Evolutionary conservation across 2,888 invertebrate species (phyloP).

Genomic region (Tenthredo scrophulariae): DNA sequence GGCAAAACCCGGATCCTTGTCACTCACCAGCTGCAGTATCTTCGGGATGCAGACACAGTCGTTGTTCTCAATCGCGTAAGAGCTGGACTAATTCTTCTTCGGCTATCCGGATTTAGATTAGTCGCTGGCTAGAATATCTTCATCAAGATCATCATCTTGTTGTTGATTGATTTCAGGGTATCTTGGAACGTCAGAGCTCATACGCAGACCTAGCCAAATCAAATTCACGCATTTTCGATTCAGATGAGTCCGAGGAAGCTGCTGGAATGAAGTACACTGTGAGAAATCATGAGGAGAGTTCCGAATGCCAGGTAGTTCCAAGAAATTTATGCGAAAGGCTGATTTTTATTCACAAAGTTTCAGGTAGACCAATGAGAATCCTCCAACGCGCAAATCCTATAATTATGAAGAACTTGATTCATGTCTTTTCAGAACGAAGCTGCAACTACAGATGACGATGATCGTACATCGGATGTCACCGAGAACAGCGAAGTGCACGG

Average conservation of each 20-base stretch:
- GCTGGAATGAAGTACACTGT: conserved; percentile 13
- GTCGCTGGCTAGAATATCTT: neutral
- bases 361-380: no score
- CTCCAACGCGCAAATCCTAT: no score
- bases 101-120: no score
- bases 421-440: no score
- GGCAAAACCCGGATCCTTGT: conserved; percentile 87
- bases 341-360: no score
- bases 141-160: no score
- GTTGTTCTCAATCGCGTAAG: conserved; percentile 73
- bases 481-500: no score
- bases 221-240: conserved; percentile 67
- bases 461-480: no score
- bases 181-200: conserved; percentile 71
- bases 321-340: no score
- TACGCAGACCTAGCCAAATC: conserved; percentile 70
- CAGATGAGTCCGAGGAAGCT: conserved; percentile 56
- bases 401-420: no score
- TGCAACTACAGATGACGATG: no score
- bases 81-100: neutral
- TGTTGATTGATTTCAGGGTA: conserved; percentile 61
- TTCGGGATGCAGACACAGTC: conserved; percentile 79
- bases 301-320: no score
- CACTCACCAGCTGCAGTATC: conserved; percentile 88
- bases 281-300: neutral